Evolutionary conservation across 92 coral and sea anemone genomes (phyloP).

Genomic region (Epizoanthus ramosus): DNA sequence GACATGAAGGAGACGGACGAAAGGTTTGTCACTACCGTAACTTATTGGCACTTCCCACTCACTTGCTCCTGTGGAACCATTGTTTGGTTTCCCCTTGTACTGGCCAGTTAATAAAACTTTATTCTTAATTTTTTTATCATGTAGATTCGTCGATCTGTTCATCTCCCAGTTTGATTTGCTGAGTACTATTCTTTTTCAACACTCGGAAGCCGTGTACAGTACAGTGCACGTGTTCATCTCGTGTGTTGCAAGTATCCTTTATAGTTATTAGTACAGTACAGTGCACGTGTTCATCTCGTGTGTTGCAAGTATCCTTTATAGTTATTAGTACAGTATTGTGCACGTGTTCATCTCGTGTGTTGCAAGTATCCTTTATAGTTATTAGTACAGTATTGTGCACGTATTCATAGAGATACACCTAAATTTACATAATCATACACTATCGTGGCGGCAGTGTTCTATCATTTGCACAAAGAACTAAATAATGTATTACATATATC

Average conservation of each 20-base stretch:
- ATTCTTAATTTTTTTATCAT: background rate
- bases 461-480: too few species aligned
- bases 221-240: constrained; percentile 76
- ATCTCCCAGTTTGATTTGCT: constrained; percentile 65
- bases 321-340: constrained; percentile 21
- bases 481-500: too few species aligned
- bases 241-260: constrained; percentile 85
- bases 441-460: too few species aligned
- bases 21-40: constrained; percentile 21
- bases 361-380: constrained; percentile 65
- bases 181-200: constrained; percentile 72
- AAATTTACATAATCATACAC: too few species aligned
- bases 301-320: constrained; percentile 68
- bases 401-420: constrained; percentile 34
- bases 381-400: constrained; percentile 19
- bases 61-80: background rate
- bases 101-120: background rate
- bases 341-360: constrained; percentile 72
- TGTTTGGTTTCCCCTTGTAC: background rate
- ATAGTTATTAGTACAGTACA: constrained; percentile 8
- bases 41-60: background rate
- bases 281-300: constrained; percentile 72
- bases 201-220: constrained; percentile 80
- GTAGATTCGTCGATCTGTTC: constrained; percentile 73
- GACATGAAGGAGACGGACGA: constrained; percentile 9